These are phyloP conservation scores for Lutjanus campechanus DNA, from an alignment of 2,797 vertebrate species.

Conservation along the genomic window DNA sequence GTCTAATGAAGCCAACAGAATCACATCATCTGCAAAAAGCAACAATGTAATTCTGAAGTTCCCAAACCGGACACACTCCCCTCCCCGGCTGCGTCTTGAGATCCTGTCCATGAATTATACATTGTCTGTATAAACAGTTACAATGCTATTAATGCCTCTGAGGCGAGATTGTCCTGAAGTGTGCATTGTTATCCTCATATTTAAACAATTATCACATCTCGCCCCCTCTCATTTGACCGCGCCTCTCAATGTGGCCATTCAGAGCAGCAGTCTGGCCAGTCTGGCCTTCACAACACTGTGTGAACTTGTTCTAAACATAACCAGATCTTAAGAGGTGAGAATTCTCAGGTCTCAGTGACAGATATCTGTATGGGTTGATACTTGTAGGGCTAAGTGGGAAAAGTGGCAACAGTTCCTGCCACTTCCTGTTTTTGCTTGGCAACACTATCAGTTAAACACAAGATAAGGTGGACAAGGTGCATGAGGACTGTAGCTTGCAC, in stretches of 20 bases:
- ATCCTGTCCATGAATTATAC: too few species aligned
- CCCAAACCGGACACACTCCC: too few species aligned
- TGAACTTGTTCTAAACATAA: not conserved
- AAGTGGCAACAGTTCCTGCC: constrained; percentile 3
- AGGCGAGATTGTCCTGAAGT: not conserved
- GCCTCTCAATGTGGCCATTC: not conserved
- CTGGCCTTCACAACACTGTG: not conserved
- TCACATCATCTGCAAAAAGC: too few species aligned
- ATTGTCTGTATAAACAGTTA: too few species aligned
- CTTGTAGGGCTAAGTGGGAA: too few species aligned
- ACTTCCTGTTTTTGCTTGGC: constrained; percentile 36
- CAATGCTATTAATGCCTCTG: not conserved
- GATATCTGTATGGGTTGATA: not conserved
- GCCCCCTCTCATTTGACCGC: not conserved
- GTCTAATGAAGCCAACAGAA: too few species aligned
- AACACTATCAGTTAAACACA: constrained; percentile 18
- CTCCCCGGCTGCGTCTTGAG: too few species aligned
- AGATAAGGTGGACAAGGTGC: constrained; percentile 40
- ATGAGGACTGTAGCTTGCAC: constrained; percentile 1
- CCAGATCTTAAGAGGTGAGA: not conserved
- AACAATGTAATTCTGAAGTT: too few species aligned
- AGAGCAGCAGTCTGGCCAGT: not conserved
- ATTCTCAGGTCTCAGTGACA: not conserved
- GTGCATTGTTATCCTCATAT: not conserved
- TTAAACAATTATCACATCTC: not conserved